A percentile compares a stretch with the other conserved stretches of the same genome.
phyloP scores from a whole-genome alignment of 2,113 vertebrate genomes.

The Alethe diademata region DNA sequence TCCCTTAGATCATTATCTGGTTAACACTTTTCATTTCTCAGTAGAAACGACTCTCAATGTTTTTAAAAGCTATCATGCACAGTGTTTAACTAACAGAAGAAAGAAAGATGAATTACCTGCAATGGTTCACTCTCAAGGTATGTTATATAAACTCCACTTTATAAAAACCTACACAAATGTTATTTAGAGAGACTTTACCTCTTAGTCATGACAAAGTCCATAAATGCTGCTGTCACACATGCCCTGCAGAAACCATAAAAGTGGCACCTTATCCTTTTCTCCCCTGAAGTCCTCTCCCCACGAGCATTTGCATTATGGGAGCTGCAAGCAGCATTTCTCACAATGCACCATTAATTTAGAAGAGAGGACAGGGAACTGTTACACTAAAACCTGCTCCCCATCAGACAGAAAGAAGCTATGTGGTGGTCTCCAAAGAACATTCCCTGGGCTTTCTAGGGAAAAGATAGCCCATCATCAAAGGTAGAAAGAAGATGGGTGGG shows the following conservation, averaged over 20 bases:
- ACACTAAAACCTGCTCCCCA: neutral
- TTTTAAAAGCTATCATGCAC: neutral
- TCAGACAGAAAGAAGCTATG: neutral
- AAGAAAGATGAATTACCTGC: neutral
- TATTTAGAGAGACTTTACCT: neutral
- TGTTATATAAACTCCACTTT: neutral
- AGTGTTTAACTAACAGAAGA: neutral
- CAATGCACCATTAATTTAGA: neutral
- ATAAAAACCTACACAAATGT: neutral
- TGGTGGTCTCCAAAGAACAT: neutral
- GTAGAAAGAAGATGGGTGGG: neutral
- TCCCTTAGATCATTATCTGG: neutral
- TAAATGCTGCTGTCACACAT: neutral
- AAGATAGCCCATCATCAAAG: neutral
- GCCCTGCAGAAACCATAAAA: neutral
- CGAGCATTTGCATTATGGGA: neutral
- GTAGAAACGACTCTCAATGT: fast-evolving
- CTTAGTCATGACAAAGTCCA: neutral
- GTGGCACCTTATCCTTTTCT: neutral
- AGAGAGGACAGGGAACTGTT: neutral
- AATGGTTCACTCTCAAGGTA: neutral
- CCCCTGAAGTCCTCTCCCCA: neutral
- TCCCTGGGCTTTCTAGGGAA: neutral
- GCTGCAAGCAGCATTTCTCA: neutral
- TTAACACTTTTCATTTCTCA: neutral